Evolutionary conservation across 2,888 invertebrate genomes (phyloP).

Genomic region (Mythimna pallens): DNA sequence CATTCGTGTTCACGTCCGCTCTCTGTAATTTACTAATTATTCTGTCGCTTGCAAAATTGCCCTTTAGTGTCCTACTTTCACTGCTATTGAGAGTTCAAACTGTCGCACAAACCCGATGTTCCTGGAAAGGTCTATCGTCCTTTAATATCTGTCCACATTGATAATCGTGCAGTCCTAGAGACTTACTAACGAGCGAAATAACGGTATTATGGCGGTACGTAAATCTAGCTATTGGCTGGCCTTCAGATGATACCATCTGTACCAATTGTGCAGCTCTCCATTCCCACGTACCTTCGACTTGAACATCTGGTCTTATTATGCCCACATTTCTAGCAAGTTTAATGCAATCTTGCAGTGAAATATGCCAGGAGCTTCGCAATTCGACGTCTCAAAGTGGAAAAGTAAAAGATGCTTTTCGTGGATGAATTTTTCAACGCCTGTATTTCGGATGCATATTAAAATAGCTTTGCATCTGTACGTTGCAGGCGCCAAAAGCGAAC

Average conservation of each 20-base stretch:
- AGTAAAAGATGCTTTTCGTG: slow-evolving; percentile 44
- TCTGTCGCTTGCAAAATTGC: slow-evolving; percentile 59
- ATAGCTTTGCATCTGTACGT: slow-evolving; percentile 37
- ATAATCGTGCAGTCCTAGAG: slow-evolving; percentile 70
- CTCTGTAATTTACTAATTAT: slow-evolving; percentile 68
- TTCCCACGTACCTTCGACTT: slow-evolving; percentile 70
- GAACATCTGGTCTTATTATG: slow-evolving; percentile 59
- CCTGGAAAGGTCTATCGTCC: slow-evolving; percentile 60
- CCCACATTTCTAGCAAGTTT: slow-evolving; percentile 51
- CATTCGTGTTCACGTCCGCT: slow-evolving; percentile 55
- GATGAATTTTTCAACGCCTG: slow-evolving; percentile 55
- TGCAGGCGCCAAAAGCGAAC: slow-evolving; percentile 20
- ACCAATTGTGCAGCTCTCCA: slow-evolving; percentile 67
- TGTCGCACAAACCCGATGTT: slow-evolving; percentile 50
- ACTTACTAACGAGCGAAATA: slow-evolving; percentile 78
- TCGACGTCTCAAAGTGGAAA: slow-evolving; percentile 47
- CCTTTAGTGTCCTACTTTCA: slow-evolving; percentile 57
- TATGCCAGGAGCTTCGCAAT: slow-evolving; percentile 37
- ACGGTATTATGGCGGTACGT: slow-evolving; percentile 72
- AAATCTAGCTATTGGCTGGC: slow-evolving; percentile 71
- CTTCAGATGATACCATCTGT: slow-evolving; percentile 71
- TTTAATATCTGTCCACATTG: slow-evolving; percentile 65
- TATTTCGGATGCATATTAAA: slow-evolving; percentile 49
- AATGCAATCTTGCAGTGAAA: slow-evolving; percentile 44
- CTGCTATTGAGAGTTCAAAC: slow-evolving; percentile 38